These are phyloP conservation scores for Xiphophorus maculatus DNA, from an alignment of 2,113 vertebrate species.

Conservation along the genomic window DNA sequence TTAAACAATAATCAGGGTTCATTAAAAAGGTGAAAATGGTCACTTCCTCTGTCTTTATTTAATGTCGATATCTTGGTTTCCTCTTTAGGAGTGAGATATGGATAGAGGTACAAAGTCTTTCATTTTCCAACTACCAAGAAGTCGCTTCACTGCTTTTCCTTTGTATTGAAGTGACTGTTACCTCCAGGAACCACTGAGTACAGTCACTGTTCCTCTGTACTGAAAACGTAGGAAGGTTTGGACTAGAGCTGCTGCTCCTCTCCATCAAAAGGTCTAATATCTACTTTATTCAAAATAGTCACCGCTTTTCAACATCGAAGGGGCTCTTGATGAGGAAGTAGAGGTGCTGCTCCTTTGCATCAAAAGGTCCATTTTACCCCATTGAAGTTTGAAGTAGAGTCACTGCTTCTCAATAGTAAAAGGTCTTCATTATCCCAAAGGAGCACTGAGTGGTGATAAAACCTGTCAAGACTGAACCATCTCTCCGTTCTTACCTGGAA, in stretches of 20 bases:
- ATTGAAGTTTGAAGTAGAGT: background rate
- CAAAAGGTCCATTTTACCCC: background rate
- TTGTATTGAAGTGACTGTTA: background rate
- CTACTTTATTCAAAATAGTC: background rate
- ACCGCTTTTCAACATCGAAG: background rate
- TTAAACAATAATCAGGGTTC: constrained; percentile 86
- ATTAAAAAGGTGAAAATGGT: constrained; percentile 78
- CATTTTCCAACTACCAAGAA: background rate
- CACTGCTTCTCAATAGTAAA: background rate
- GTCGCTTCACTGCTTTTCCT: background rate
- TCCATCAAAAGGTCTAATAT: background rate
- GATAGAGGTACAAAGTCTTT: no score
- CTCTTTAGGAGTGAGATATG: background rate
- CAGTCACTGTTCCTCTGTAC: background rate
- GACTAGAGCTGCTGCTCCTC: background rate
- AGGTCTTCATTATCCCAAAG: background rate
- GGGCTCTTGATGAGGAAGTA: background rate
- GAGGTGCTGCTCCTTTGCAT: background rate
- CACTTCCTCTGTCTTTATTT: constrained; percentile 23
- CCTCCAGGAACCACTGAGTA: background rate
- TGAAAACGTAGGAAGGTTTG: background rate
- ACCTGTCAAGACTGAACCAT: no score
- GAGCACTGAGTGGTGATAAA: no score
- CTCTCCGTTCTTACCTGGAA: no score
- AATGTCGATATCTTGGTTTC: background rate